Conservation (phyloP, 2,113 vertebrate species). For the Sus scrofa region DNA sequence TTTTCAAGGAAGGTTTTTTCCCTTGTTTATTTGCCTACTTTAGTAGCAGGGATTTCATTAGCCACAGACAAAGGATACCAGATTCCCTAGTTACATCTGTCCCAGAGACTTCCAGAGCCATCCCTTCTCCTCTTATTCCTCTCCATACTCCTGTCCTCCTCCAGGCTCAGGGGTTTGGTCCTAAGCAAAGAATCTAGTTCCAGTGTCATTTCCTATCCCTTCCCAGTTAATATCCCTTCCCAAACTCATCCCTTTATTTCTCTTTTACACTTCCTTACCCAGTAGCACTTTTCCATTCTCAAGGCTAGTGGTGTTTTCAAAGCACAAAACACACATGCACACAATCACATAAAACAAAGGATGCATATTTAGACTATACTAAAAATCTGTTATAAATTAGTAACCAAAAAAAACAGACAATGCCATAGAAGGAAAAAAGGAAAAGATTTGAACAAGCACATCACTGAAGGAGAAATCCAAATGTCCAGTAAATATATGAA, state of each 20-base stretch:
- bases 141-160: background rate
- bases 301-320: background rate
- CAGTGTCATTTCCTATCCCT: background rate
- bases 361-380: background rate
- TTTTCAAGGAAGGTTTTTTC: conserved; percentile 19
- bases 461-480: conserved; percentile 19
- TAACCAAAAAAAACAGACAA: background rate
- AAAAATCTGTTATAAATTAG: background rate
- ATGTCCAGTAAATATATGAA: background rate
- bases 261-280: background rate
- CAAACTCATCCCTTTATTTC: background rate
- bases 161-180: background rate
- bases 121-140: background rate
- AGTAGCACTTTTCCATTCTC: background rate
- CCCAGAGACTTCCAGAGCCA: background rate
- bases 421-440: background rate
- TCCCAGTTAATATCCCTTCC: background rate
- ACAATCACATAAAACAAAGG: background rate
- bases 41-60: background rate
- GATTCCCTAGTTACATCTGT: background rate
- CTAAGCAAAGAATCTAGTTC: background rate
- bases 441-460: background rate
- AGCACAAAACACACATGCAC: background rate
- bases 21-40: background rate
- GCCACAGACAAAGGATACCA: background rate